Evolutionary conservation across 2,888 invertebrate species (phyloP).

Genomic region (Neocrepidodera transversa): DNA sequence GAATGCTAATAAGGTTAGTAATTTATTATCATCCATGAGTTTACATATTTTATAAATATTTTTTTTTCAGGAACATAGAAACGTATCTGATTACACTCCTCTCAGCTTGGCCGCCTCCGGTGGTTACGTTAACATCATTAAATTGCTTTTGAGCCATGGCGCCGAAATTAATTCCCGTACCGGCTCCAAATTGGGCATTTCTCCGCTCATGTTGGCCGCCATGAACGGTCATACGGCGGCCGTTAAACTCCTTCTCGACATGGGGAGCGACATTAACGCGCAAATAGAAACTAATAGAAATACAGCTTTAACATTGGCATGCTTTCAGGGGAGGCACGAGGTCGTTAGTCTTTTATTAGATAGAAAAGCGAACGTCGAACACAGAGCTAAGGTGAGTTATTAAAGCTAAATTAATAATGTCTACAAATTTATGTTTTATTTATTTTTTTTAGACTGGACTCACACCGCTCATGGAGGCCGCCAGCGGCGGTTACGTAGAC

Average conservation of each 20-base stretch:
- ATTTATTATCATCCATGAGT: neutral
- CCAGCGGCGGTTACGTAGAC: conserved; percentile 98
- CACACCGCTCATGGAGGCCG: conserved; percentile 99
- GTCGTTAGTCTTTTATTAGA: conserved; percentile 96
- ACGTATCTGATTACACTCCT: conserved; percentile 99
- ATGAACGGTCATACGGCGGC: conserved; percentile 99
- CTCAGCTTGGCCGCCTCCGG: conserved; percentile 98
- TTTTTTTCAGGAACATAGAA: conserved; percentile 83
- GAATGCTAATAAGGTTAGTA: conserved; percentile 87
- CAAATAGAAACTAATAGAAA: conserved; percentile 99
- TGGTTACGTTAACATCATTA: conserved; percentile 98
- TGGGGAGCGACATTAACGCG: conserved; percentile 99
- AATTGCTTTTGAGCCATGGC: conserved; percentile 88
- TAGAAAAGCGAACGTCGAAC: conserved; percentile 97
- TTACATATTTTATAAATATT: neutral
- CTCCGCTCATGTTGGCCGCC: conserved; percentile 97
- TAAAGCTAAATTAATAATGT: neutral
- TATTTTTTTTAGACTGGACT: conserved; percentile 78
- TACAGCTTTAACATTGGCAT: conserved; percentile 97
- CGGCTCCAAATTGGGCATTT: conserved; percentile 96
- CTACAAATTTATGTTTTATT: neutral
- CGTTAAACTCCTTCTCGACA: conserved; percentile 92
- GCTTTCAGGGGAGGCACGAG: conserved; percentile 98
- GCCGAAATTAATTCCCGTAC: conserved; percentile 99
- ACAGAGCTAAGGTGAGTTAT: conserved; percentile 72